These are phyloP conservation scores for Epistrophella euchroma DNA, from an alignment of 2,888 invertebrate species.

Conservation along the genomic window DNA sequence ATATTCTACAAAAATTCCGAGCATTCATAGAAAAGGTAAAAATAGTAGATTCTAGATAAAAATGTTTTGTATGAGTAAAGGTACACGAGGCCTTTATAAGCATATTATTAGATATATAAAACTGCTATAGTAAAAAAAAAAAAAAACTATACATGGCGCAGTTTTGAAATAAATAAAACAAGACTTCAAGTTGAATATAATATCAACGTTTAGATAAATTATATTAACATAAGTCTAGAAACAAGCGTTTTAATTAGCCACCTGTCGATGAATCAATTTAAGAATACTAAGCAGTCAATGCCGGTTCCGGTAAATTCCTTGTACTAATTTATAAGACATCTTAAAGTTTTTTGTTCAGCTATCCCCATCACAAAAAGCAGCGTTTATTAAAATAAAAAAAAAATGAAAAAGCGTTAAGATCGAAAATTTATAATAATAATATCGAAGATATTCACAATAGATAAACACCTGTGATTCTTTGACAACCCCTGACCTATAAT, in stretches of 20 bases:
- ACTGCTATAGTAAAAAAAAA: background rate
- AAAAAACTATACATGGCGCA: constrained; percentile 19
- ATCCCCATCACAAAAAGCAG: background rate
- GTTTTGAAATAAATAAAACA: constrained; percentile 17
- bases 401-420: background rate
- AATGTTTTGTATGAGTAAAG: background rate
- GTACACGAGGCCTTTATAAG: background rate
- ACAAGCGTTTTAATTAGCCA: constrained; percentile 37
- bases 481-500: background rate
- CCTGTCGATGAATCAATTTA: constrained; percentile 34
- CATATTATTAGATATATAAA: background rate
- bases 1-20: background rate
- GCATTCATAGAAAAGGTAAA: background rate
- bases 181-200: constrained; percentile 26
- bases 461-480: constrained; percentile 25
- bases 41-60: background rate
- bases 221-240: constrained; percentile 39
- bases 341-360: background rate
- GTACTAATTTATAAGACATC: constrained; percentile 2
- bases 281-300: constrained; percentile 27
- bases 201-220: constrained; percentile 22
- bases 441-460: background rate
- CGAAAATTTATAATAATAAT: background rate
- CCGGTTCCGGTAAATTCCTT: constrained; percentile 35
- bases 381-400: background rate